Base-by-base conservation (phyloP, 2,888 invertebrate species). In the Phasia obesa region DNA sequence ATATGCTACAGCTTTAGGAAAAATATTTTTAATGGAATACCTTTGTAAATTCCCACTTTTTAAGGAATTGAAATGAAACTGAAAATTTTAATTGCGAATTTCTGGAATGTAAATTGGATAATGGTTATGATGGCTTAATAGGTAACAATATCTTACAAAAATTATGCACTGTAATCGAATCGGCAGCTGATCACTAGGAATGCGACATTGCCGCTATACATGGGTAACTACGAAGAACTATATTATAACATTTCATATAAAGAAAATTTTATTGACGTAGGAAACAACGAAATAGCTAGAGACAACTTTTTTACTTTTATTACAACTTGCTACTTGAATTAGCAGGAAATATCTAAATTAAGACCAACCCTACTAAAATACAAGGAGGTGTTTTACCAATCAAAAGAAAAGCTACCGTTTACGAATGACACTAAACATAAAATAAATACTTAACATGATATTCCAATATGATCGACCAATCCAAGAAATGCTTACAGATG, bases 11-110 rank as follows among this genome's bases (percentile, higher is more conserved):
- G 74, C 44, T 13, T 9, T 75, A 25, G 74, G 31, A 9, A 65
- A 44, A 23, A 19, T 13, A 38, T 53, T 53, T 62, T 19, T 7
- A 53, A 17, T 65, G 15, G 27, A 38, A 19, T 21, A 38, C 7
- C 42, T 64, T 27, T 75, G 74, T 53, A 53, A 19, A 25, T 65
- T 62, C 23, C 62, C 62, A n/a, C 7, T 44, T 11, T 44, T 62
- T 60, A 44, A 25, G 11, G 62, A 62, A 44, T 62, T 62, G n/a
- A n/a, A n/a, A n/a, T 44, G 15, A n/a, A 23, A 4, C 0, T 6
- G 17, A 35, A 9, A 19, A 62, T n/a, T 44, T 13, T 44, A 25
- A 7, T 44, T 47, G 47, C 2, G 62, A 62, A 44, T 62, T 62
- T 42, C 44, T n/a, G 6, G 35, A 35, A 11, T 35, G 35, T 35